Conservation (phyloP, 2,888 invertebrate genomes). For the Clivina fossor region DNA sequence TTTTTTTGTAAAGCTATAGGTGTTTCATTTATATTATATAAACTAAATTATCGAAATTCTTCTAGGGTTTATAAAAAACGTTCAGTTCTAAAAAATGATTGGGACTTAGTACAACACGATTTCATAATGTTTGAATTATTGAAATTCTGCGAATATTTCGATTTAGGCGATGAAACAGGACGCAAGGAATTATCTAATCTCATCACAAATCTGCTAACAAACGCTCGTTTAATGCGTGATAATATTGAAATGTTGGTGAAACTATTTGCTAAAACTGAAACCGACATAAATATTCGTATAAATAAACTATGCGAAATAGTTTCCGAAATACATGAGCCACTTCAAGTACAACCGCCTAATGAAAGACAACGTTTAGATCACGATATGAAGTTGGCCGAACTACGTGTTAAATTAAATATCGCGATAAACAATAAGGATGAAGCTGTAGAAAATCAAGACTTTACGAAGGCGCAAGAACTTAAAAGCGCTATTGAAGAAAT, state of each 20-base stretch:
- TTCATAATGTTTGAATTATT: slow-evolving; percentile 60
- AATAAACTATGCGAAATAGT: slow-evolving; percentile 12
- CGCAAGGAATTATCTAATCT: slow-evolving; percentile 40
- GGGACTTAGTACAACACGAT: slow-evolving; percentile 49
- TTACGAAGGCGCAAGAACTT: slow-evolving; percentile 39
- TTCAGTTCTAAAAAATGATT: slow-evolving; percentile 38
- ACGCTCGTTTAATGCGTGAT: slow-evolving; percentile 3
- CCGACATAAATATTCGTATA: slow-evolving; percentile 12
- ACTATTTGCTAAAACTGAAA: slow-evolving; percentile 12
- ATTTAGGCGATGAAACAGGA: slow-evolving; percentile 62
- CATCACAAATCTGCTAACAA: slow-evolving; percentile 15
- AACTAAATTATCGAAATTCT: slow-evolving; percentile 9
- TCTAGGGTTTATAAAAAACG: slow-evolving; percentile 37
- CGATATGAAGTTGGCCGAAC: slow-evolving; percentile 41
- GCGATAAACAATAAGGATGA: slow-evolving; percentile 42
- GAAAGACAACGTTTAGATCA: too few species aligned
- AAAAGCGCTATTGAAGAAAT: slow-evolving; percentile 39
- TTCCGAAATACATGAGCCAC: slow-evolving; percentile 21
- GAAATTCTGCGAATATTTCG: slow-evolving; percentile 56
- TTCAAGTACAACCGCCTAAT: slow-evolving; percentile 7
- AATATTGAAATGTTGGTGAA: slow-evolving; percentile 6
- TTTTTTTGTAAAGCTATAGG: neutral
- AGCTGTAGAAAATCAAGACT: slow-evolving; percentile 43
- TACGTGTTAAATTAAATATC: slow-evolving; percentile 43
- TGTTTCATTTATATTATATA: slow-evolving; percentile 11